Conservation (phyloP, 2,888 invertebrate genomes). For the Lasius platythorax region DNA sequence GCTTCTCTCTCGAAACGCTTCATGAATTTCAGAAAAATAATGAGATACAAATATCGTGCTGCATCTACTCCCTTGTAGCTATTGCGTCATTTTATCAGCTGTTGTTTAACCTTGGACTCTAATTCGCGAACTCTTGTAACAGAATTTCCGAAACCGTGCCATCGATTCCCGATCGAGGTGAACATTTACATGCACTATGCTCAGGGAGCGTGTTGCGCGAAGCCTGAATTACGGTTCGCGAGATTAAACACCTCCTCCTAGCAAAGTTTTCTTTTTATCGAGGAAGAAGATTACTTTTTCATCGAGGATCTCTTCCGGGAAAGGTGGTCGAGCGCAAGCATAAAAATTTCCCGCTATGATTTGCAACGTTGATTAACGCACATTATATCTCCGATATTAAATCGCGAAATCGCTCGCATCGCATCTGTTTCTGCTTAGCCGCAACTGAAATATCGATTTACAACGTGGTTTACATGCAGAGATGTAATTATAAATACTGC, state of each 20-base stretch:
- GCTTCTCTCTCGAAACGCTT: background rate
- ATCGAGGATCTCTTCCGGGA: conserved; percentile 60
- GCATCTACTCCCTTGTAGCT: conserved; percentile 15
- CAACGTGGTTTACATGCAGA: background rate
- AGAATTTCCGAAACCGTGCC: conserved; percentile 42
- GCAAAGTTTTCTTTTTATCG: conserved; percentile 33
- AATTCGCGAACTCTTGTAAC: conserved; percentile 42
- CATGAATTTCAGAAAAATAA: conserved; percentile 3
- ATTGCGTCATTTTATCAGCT: conserved; percentile 5
- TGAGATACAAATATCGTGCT: background rate
- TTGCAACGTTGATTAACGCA: conserved; percentile 1
- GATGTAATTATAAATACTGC: background rate
- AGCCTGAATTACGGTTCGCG: conserved; percentile 45
- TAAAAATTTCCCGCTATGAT: background rate
- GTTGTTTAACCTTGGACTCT: conserved; percentile 52
- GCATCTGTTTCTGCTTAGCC: background rate
- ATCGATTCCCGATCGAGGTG: conserved; percentile 50
- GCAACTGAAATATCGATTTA: background rate
- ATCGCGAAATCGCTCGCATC: background rate
- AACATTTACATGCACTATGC: conserved; percentile 42
- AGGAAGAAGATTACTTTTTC: conserved; percentile 37
- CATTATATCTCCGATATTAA: background rate
- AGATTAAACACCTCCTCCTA: conserved; percentile 55
- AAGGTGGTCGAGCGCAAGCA: conserved; percentile 18
- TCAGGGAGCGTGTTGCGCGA: conserved; percentile 23